phyloP scores from a whole-genome alignment of 2,797 vertebrate species.

The Amniataba percoides region DNA sequence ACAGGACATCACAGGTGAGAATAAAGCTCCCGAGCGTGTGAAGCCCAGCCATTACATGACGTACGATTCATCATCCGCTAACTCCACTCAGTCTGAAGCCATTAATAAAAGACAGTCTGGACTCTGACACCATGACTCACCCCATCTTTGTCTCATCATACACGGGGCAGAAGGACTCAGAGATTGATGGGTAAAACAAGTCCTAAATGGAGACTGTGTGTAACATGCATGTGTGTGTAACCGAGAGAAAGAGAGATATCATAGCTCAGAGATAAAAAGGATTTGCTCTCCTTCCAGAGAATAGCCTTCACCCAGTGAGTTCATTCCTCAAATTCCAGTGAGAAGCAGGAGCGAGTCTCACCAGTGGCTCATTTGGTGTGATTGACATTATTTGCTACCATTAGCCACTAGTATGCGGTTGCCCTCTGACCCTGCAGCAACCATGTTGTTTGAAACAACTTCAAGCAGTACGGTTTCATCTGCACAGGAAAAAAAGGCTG shows the following conservation, averaged over 20 bases:
- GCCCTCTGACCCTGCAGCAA: conserved; percentile 84
- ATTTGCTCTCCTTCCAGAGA: conserved; percentile 49
- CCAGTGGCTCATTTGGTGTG: conserved; percentile 85
- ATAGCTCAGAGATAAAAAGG: conserved; percentile 54
- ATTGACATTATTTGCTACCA: conserved; percentile 90
- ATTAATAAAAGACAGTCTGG: conserved; percentile 59
- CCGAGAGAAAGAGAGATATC: conserved; percentile 42
- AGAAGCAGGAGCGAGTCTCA: conserved; percentile 76
- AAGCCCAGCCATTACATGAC: conserved; percentile 50
- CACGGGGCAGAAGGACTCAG: background rate
- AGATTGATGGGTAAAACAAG: conserved; percentile 19
- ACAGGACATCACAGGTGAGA: conserved; percentile 53
- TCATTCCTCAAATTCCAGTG: conserved; percentile 87
- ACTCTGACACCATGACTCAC: conserved; percentile 50
- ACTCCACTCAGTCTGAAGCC: conserved; percentile 45
- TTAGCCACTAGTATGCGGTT: conserved; percentile 87
- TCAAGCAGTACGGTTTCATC: conserved; percentile 86
- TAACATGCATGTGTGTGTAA: conserved; percentile 21
- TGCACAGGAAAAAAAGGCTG: conserved; percentile 82
- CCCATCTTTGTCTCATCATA: conserved; percentile 36
- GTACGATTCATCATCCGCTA: conserved; percentile 45
- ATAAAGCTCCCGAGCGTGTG: conserved; percentile 29
- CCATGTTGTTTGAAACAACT: conserved; percentile 86
- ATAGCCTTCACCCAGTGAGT: conserved; percentile 64
- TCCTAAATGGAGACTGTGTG: conserved; percentile 22